phyloP scores from a whole-genome alignment of 2,113 vertebrate species.

The Ranitomeya variabilis region DNA sequence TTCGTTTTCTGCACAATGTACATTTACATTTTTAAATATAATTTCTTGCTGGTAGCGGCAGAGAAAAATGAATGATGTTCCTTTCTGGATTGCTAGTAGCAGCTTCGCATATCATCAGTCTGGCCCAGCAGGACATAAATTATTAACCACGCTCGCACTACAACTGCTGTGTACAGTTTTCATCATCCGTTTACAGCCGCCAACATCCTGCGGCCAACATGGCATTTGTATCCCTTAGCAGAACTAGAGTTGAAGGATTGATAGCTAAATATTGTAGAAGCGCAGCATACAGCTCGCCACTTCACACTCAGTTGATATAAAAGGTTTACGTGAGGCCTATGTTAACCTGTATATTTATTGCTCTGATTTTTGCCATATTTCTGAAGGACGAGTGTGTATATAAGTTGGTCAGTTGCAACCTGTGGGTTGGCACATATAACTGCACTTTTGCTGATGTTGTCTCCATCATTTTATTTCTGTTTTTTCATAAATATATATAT shows the following conservation, averaged over 20 bases:
- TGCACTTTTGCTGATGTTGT: too few species aligned
- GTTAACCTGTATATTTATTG: neutral
- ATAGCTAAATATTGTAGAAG: constrained; percentile 25
- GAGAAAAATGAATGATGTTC: constrained; percentile 34
- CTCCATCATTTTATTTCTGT: too few species aligned
- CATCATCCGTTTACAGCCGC: constrained; percentile 48
- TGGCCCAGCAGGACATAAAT: constrained; percentile 54
- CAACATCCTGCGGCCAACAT: constrained; percentile 41
- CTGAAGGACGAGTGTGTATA: neutral
- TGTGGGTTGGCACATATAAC: too few species aligned
- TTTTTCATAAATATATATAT: too few species aligned
- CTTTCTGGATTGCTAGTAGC: constrained; percentile 45
- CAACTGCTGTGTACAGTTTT: constrained; percentile 52
- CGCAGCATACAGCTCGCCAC: too few species aligned
- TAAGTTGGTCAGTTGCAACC: too few species aligned
- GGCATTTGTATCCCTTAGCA: constrained; percentile 29
- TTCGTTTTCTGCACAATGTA: neutral
- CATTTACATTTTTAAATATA: constrained; percentile 37
- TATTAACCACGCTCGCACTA: constrained; percentile 46
- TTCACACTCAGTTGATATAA: neutral
- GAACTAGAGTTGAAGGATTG: constrained; percentile 1
- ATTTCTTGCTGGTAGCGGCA: constrained; percentile 19
- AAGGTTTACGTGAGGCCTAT: neutral
- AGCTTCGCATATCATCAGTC: constrained; percentile 52
- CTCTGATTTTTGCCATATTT: neutral